These are phyloP conservation scores for Poeciliopsis turrubarensis DNA, from an alignment of 2,113 vertebrate genomes.

Conservation along the genomic window DNA sequence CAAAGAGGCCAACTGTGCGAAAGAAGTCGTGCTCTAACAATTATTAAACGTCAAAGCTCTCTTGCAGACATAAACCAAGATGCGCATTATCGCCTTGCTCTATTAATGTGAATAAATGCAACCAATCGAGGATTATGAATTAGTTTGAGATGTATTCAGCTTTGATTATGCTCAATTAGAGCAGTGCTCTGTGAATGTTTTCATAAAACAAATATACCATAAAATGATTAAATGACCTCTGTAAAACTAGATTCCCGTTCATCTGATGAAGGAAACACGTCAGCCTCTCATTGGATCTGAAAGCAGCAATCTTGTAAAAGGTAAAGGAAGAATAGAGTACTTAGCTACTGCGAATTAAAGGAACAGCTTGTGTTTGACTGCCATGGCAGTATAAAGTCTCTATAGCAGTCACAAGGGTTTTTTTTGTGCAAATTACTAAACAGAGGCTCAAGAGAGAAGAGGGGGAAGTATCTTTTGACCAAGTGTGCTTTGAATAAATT, in stretches of 20 bases:
- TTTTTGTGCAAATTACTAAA: constrained; percentile 25
- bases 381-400: constrained; percentile 12
- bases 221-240: constrained; percentile 27
- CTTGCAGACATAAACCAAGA: constrained; percentile 61
- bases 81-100: constrained; percentile 56
- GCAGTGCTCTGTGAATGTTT: constrained; percentile 27
- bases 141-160: constrained; percentile 56
- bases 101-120: constrained; percentile 70
- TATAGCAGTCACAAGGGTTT: constrained; percentile 1
- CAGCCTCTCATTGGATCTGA: constrained; percentile 70
- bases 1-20: constrained; percentile 67
- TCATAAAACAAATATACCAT: background rate
- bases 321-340: constrained; percentile 12
- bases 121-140: constrained; percentile 59
- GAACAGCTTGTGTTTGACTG: background rate
- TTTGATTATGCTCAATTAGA: constrained; percentile 15
- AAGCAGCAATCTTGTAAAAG: constrained; percentile 61
- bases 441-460: constrained; percentile 12
- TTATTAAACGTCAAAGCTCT: constrained; percentile 70
- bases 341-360: constrained; percentile 8
- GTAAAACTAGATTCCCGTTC: constrained; percentile 56
- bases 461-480: constrained; percentile 35
- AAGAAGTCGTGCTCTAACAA: constrained; percentile 53
- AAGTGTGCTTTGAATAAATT: constrained; percentile 51
- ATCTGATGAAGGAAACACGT: constrained; percentile 38